These are phyloP conservation scores for Salvelinus sp. DNA, from an alignment of 2,113 vertebrate genomes.

Conservation along the genomic window DNA sequence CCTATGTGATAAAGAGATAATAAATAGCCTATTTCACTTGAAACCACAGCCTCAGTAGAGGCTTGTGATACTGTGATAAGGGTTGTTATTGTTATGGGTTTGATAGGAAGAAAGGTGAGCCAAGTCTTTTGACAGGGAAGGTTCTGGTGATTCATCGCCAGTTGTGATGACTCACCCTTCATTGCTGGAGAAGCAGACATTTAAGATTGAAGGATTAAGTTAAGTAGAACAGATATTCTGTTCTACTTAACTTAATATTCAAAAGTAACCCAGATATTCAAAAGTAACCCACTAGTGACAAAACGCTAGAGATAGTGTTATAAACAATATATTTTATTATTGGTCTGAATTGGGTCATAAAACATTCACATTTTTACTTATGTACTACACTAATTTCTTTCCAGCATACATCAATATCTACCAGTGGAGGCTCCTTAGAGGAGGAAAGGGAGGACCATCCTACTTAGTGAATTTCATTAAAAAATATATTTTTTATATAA, in stretches of 20 bases:
- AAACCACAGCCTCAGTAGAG: too few species aligned
- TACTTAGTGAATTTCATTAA: too few species aligned
- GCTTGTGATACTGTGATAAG: too few species aligned
- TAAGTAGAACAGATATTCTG: neutral
- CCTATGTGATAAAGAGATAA: too few species aligned
- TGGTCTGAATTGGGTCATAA: neutral
- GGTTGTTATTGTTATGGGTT: neutral
- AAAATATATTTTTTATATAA: too few species aligned
- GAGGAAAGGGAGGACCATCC: too few species aligned
- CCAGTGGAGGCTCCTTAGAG: too few species aligned
- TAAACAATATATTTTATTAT: neutral
- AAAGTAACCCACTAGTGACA: too few species aligned
- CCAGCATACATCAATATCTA: too few species aligned
- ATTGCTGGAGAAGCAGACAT: constrained; percentile 13
- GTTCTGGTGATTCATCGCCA: constrained; percentile 35
- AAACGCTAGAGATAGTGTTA: neutral
- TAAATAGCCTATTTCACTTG: too few species aligned
- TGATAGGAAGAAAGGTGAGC: neutral
- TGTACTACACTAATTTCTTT: neutral
- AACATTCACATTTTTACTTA: neutral
- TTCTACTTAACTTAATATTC: neutral
- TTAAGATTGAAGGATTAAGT: constrained; percentile 4
- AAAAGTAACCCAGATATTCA: neutral
- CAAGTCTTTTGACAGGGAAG: neutral
- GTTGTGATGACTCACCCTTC: constrained; percentile 44